Evolutionary conservation across 2,888 invertebrate genomes (phyloP).

Genomic region (Lumbricus terrestris): DNA sequence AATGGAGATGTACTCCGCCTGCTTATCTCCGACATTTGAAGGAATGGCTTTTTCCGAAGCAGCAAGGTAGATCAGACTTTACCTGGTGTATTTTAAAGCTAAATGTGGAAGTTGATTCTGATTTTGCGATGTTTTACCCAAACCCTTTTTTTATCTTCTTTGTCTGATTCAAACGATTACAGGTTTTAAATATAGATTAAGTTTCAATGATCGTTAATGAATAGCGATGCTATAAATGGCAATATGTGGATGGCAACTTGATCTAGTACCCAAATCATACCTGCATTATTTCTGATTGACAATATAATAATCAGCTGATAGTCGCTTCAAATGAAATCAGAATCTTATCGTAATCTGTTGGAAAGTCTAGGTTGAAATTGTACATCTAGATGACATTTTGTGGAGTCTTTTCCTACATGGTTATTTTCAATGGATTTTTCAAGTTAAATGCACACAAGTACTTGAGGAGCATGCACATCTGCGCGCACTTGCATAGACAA

Average conservation of each 20-base stretch:
- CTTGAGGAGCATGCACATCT: background rate
- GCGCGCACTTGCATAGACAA: no score
- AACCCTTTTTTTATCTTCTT: background rate
- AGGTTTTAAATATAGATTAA: background rate
- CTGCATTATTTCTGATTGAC: no score
- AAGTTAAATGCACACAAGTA: background rate
- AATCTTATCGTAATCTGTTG: no score
- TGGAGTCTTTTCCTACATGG: background rate
- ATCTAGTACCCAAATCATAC: no score
- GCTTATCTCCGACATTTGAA: slow-evolving; percentile 97
- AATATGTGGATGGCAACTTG: no score
- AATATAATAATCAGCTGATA: no score
- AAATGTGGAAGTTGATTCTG: background rate
- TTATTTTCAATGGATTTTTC: no score
- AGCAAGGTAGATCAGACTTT: slow-evolving; percentile 82
- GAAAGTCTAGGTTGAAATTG: background rate
- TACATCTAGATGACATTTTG: background rate
- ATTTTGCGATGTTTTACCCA: background rate
- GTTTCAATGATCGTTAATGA: no score
- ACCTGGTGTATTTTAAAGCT: background rate
- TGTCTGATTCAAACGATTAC: background rate
- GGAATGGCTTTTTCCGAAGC: slow-evolving; percentile 99
- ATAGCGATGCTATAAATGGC: no score
- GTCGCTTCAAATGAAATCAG: no score
- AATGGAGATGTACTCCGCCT: slow-evolving; percentile 99